Evolutionary conservation across 2,888 invertebrate species (phyloP).

Genomic region (Pyrgus malvae): DNA sequence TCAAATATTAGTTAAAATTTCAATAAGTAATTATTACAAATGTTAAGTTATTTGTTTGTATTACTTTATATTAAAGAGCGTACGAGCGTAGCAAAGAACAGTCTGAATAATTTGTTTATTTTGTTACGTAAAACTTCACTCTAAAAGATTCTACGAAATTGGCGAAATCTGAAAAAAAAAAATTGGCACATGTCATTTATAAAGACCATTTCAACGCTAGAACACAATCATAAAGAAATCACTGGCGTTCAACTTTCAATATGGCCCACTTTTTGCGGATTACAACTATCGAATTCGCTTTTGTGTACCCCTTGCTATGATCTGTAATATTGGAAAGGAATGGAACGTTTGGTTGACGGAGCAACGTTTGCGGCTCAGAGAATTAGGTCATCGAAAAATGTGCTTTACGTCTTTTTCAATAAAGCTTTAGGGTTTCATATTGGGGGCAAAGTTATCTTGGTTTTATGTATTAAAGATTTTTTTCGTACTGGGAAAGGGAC

Average conservation of each 20-base stretch:
- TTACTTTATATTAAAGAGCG: too few species aligned
- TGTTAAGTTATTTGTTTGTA: too few species aligned
- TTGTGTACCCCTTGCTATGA: conserved; percentile 38
- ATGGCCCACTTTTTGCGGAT: conserved; percentile 39
- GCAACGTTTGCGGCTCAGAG: not conserved
- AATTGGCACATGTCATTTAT: conserved; percentile 4
- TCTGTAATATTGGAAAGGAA: conserved; percentile 40
- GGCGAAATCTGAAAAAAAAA: not conserved
- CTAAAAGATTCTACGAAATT: not conserved
- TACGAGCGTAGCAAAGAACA: not conserved
- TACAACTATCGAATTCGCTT: conserved; percentile 39
- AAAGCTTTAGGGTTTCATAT: not conserved
- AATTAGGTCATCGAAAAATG: not conserved
- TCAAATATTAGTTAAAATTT: too few species aligned
- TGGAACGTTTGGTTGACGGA: conserved; percentile 13
- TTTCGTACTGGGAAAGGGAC: conserved; percentile 44
- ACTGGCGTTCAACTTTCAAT: conserved; percentile 37
- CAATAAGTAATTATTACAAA: too few species aligned
- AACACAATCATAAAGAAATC: conserved; percentile 19
- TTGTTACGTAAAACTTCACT: not conserved
- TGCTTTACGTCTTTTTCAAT: not conserved
- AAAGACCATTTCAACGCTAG: not conserved
- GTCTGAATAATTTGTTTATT: not conserved
- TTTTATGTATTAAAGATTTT: conserved; percentile 39
- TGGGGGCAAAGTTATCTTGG: conserved; percentile 8